Evolutionary conservation across 1,140 invertebrate species (phyloP), one percentile per base, ranked within the genome.

Genomic region (Drosophila auraria): DNA sequence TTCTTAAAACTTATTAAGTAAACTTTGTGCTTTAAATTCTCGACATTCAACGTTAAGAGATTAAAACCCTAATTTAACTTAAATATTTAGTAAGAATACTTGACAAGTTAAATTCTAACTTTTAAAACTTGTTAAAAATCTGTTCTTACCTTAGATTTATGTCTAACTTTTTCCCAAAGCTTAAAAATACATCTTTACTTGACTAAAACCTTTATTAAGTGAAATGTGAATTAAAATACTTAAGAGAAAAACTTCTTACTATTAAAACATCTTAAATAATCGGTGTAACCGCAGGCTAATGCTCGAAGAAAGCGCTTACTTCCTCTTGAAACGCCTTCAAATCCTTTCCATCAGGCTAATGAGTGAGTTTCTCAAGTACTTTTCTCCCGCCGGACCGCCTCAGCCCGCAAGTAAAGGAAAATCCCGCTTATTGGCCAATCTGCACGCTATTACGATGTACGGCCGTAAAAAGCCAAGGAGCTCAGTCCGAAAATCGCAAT

Each of bases 401-500:
- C 15, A 1, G 6, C 25, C 47, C 38, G n/a, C 45, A 53, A 50
- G 44, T 44, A 47, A 8, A 8, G 23, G 66, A 33, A 60, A 60
- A 83, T 70, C 53, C 25, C 12, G 66, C 50, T 60, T 50, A 69
- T 80, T 71, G 56, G 54, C 57, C 61, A 80, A 80, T 80, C 66
- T 74, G 77, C 80, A 87, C 72, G 77, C 77, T 78, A 87, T 70
- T 51, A 70, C 71, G 66, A 69, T 82, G 65, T 59, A 49, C 59
- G 83, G 70, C 40, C 74, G 60, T 83, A 83, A 83, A 87, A 69
- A 42, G 45, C 60, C 51, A 68, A 72, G 72, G 58, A 61, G 53
- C 69, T 56, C 66, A 40, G 36, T 57, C 36, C 36, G 20, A 66
- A 70, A 60, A 69, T 63, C 54, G 45, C 66, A 87, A 87, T 83